Conservation (phyloP, 2,888 invertebrate genomes). For the Eilema sororculum region DNA sequence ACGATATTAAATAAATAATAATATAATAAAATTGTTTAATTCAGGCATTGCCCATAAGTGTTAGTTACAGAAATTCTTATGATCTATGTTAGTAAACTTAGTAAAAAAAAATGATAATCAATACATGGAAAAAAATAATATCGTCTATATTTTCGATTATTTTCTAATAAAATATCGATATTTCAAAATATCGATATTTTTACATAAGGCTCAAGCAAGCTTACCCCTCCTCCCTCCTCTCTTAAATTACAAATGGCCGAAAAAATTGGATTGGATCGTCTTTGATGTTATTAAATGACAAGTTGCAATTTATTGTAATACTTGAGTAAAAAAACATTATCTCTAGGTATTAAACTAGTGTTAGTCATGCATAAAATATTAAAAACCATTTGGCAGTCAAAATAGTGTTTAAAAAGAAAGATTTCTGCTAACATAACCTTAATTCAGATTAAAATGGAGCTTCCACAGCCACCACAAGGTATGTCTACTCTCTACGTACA, state of each 20-base stretch:
- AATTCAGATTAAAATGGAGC: conserved; percentile 78
- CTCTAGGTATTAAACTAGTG: conserved; percentile 18
- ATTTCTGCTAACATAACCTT: conserved; percentile 68
- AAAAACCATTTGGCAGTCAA: conserved; percentile 19
- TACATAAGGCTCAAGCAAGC: too few relatives aligned
- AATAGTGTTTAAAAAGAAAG: conserved; percentile 28
- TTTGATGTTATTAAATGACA: conserved; percentile 42
- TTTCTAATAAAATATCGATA: too few relatives aligned
- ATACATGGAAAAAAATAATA: too few relatives aligned
- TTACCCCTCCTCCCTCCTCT: background rate
- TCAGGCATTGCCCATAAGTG: too few relatives aligned
- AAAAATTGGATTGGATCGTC: conserved; percentile 42
- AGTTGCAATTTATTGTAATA: conserved; percentile 25
- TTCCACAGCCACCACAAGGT: conserved; percentile 89
- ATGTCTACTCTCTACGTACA: conserved; percentile 31
- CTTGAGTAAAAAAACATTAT: conserved; percentile 22
- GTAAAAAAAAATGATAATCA: too few relatives aligned
- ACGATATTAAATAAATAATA: too few relatives aligned
- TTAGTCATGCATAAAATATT: conserved; percentile 35
- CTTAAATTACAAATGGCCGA: conserved; percentile 63
- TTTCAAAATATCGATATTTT: too few relatives aligned
- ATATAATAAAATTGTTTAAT: too few relatives aligned
- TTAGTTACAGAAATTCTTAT: too few relatives aligned
- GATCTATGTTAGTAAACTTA: too few relatives aligned
- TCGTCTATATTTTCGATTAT: too few relatives aligned